Conservation (phyloP, 1,140 invertebrate genomes). For the Leptonema lineaticorne region DNA sequence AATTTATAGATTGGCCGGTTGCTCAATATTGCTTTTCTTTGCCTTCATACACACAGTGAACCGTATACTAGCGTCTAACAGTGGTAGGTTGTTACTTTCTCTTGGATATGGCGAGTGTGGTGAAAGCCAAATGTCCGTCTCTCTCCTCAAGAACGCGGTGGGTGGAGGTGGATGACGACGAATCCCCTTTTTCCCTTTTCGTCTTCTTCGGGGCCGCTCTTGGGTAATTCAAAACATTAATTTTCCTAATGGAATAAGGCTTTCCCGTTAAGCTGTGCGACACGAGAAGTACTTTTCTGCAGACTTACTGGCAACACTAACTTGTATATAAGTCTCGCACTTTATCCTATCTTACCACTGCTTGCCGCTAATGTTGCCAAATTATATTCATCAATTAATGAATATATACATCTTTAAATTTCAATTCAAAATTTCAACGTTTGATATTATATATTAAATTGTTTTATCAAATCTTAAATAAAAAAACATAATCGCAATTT, state of each 20-base stretch:
- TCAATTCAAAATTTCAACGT: too few relatives aligned
- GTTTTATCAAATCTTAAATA: too few relatives aligned
- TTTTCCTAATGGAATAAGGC: slow-evolving; percentile 56
- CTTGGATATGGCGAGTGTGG: background rate
- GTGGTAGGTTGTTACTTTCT: background rate
- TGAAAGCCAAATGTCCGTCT: background rate
- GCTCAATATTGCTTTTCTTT: slow-evolving; percentile 38
- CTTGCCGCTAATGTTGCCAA: slow-evolving; percentile 2
- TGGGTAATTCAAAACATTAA: slow-evolving; percentile 53
- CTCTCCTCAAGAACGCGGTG: background rate
- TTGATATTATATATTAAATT: too few relatives aligned
- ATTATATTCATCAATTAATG: background rate
- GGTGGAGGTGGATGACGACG: slow-evolving; percentile 2
- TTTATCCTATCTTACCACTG: slow-evolving; percentile 7
- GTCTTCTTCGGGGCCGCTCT: slow-evolving; percentile 33
- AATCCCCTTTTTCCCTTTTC: slow-evolving; percentile 25
- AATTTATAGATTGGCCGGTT: slow-evolving; percentile 41
- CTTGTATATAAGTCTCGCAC: slow-evolving; percentile 26
- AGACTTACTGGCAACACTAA: slow-evolving; percentile 26
- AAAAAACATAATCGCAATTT: too few relatives aligned
- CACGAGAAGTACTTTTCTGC: slow-evolving; percentile 43
- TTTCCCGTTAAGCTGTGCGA: slow-evolving; percentile 47
- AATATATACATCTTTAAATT: too few relatives aligned
- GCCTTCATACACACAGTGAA: slow-evolving; percentile 11
- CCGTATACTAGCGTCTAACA: slow-evolving; percentile 10